Evolutionary conservation across 2,113 vertebrate genomes (phyloP).

Genomic region (Chascanopsetta lugubris): DNA sequence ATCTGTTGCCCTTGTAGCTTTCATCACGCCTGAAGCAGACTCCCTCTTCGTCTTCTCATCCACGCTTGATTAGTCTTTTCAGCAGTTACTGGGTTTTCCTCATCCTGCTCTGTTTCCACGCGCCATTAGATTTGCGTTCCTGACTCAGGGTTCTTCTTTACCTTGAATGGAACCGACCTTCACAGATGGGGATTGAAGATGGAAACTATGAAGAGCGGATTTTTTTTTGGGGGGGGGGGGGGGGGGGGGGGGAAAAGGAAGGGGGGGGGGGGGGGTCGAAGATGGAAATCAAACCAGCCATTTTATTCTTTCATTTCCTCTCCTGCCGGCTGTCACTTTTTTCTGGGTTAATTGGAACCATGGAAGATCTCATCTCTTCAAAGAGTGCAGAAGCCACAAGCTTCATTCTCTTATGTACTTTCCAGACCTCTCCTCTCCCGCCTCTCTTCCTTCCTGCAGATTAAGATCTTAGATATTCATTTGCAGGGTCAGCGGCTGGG

Average conservation of each 20-base stretch:
- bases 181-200: conserved; percentile 33
- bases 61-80: conserved; percentile 53
- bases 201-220: conserved; percentile 6
- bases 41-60: conserved; percentile 55
- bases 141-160: conserved; percentile 26
- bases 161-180: conserved; percentile 13
- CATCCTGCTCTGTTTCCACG: conserved; percentile 52
- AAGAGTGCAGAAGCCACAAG: conserved; percentile 45
- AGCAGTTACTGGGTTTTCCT: conserved; percentile 47
- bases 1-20: conserved; percentile 33
- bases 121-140: conserved; percentile 49
- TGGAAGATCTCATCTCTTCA: conserved; percentile 48
- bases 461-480: conserved; percentile 39
- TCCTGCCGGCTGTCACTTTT: conserved; percentile 41
- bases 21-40: conserved; percentile 53
- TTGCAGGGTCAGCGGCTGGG: conserved; percentile 42
- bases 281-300: conserved; percentile 67
- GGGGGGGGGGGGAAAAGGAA: conserved; percentile 40
- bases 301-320: conserved; percentile 75
- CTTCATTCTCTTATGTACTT: conserved; percentile 29
- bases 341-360: conserved; percentile 69
- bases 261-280: conserved; percentile 1
- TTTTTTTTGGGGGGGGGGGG: neutral
- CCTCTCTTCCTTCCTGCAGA: conserved; percentile 19
- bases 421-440: conserved; percentile 20